Evolutionary conservation across 2,888 invertebrate species (phyloP).

Genomic region (Eilema sororculum): DNA sequence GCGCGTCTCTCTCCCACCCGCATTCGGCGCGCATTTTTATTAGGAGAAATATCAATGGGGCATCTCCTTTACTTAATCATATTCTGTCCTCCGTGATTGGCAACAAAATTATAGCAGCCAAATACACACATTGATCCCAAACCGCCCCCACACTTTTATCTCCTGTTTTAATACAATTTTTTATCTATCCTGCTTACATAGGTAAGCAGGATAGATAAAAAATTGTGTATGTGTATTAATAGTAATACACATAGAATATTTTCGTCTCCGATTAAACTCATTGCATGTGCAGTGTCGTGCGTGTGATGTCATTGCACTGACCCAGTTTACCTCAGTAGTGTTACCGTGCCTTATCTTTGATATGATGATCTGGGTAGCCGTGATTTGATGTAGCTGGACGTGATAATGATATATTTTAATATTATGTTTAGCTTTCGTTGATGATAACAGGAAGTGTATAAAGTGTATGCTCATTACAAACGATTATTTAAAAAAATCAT

Average conservation of each 20-base stretch:
- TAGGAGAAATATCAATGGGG: no score
- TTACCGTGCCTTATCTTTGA: slow-evolving; percentile 54
- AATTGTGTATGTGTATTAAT: no score
- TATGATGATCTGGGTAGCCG: slow-evolving; percentile 42
- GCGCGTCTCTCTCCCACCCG: no score
- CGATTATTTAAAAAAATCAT: no score
- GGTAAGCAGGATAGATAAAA: background rate
- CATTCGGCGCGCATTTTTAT: no score
- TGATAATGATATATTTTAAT: background rate
- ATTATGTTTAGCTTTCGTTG: background rate
- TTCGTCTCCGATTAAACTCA: slow-evolving; percentile 5
- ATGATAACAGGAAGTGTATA: background rate
- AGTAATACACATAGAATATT: background rate
- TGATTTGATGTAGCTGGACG: slow-evolving; percentile 6
- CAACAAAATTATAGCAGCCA: no score
- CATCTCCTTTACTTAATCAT: no score
- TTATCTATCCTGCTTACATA: background rate
- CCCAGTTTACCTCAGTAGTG: slow-evolving; percentile 60
- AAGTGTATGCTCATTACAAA: background rate
- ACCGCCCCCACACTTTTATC: background rate
- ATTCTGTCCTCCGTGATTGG: no score
- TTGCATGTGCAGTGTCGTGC: background rate
- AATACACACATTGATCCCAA: no score
- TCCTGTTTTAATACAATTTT: background rate
- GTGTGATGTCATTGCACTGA: slow-evolving; percentile 59